Evolutionary conservation across 1,140 invertebrate genomes (phyloP).

Genomic region (Drosophila chauvacae): DNA sequence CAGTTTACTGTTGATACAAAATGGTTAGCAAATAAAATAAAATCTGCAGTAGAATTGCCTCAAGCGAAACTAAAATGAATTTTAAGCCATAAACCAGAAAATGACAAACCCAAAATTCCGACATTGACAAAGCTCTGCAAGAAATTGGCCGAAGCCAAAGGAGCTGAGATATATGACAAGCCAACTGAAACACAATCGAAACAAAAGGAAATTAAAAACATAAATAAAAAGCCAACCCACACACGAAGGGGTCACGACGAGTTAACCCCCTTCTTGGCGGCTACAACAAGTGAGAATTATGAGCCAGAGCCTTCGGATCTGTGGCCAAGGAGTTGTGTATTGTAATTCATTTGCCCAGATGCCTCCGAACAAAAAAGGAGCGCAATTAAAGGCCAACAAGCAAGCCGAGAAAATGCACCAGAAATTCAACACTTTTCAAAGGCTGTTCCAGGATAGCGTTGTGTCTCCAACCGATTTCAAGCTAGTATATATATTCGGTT

Average conservation of each 20-base stretch:
- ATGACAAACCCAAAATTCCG: conserved; percentile 53
- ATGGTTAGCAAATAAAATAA: conserved; percentile 16
- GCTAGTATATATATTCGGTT: not conserved
- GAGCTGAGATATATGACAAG: conserved; percentile 28
- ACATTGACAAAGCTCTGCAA: conserved; percentile 73
- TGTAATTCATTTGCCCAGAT: conserved; percentile 72
- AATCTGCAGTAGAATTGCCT: conserved; percentile 35
- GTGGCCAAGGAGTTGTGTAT: conserved; percentile 68
- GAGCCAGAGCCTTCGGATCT: conserved; percentile 59
- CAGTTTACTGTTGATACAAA: not conserved
- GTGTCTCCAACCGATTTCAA: not conserved
- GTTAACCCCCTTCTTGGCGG: conserved; percentile 13
- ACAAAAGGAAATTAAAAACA: conserved; percentile 80
- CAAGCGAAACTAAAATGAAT: conserved; percentile 38
- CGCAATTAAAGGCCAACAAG: conserved; percentile 66
- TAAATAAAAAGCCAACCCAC: conserved; percentile 68
- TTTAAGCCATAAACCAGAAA: conserved; percentile 58
- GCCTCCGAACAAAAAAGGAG: conserved; percentile 35
- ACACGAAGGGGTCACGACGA: conserved; percentile 37
- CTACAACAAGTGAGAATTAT: conserved; percentile 68
- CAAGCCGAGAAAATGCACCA: conserved; percentile 69
- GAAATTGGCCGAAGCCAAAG: conserved; percentile 60
- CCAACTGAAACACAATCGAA: conserved; percentile 57
- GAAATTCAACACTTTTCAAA: conserved; percentile 75
- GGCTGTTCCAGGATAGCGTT: not conserved